Evolutionary conservation across 2,113 vertebrate genomes (phyloP), one percentile per base, ranked within the genome.

Genomic region (Aptenodytes forsteri): DNA sequence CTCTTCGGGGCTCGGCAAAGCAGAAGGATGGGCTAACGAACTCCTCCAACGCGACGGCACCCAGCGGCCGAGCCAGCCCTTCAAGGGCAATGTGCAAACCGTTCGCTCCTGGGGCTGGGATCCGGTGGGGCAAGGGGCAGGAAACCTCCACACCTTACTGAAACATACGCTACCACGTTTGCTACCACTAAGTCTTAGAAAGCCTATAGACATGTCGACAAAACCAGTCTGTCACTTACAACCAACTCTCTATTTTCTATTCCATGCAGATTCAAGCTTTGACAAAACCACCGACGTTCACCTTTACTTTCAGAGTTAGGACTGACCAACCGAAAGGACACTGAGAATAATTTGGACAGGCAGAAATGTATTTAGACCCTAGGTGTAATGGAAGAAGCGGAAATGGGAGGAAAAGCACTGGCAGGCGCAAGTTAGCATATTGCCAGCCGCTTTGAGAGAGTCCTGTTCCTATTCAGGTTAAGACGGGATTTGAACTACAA

Each of bases 201-300:
- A 97, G 91, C 87, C 94, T 97, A 97, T n/a, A 94, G 96, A 97
- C 90, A 87, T 82, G 95, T 95, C 95, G 9, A 97, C 94, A 90
- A 95, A 97, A 97, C 96, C 95, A 95, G 95, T 94, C 96, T 96
- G 95, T 65, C 97, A 97, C 96, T 96, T 96, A 96, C 95, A 94
- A 97, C 94, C 93, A 89, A 86, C 97, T 97, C 93, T 87, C 94
- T 97, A 94, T 85, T 96, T 94, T 96, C 95, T 97, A 97, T 89
- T 97, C 96, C 95, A 96, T 97, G 94, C 97, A 97, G 94, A 93
- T 92, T 97, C 96, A 96, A 95, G 89, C 96, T 96, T 96, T 54
- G 94, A 97, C 95, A 97, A 95, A 95, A 96, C 91, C 96, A 96
- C 78, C 83, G 84, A 96, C 90, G 94, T 94, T 97, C 94, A 95